A percentile compares a stretch with the other conserved stretches of the same genome.
Evolutionary conservation across 1,140 invertebrate genomes (phyloP).

Genomic region (Hylaeus volcanicus): DNA sequence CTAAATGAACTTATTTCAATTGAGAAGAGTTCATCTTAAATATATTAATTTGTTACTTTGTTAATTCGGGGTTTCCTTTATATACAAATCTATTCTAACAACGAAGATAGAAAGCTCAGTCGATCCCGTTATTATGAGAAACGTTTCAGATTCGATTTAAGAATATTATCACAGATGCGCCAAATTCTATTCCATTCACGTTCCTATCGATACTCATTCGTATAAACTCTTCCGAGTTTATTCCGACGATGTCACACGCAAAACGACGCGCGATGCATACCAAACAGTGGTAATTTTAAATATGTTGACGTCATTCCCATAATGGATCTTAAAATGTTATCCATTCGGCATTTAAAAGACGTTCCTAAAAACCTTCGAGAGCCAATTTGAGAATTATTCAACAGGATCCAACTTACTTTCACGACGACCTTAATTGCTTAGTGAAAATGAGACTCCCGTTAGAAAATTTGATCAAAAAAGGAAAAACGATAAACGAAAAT

Average conservation of each 20-base stretch:
- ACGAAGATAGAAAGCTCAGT: neutral
- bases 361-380: neutral
- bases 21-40: too few species aligned
- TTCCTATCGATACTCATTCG: neutral
- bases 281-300: slow-evolving; percentile 22
- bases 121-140: neutral
- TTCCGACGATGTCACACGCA: neutral
- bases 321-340: neutral
- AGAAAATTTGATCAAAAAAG: too few species aligned
- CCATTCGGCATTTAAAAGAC: neutral
- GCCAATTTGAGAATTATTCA: neutral
- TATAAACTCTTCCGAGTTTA: slow-evolving; percentile 2
- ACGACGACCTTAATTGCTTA: too few species aligned
- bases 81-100: too few species aligned
- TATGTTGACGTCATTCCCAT: slow-evolving; percentile 27
- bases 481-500: too few species aligned
- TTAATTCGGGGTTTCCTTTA: too few species aligned
- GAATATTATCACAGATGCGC: neutral
- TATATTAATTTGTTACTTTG: too few species aligned
- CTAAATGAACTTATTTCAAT: too few species aligned
- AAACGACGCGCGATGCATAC: slow-evolving; percentile 18
- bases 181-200: slow-evolving; percentile 15
- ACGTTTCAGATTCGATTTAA: neutral
- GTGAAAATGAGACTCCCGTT: too few species aligned
- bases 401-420: too few species aligned